Base-by-base conservation (phyloP, 2,888 invertebrate genomes). In the Eudemis profundana region DNA sequence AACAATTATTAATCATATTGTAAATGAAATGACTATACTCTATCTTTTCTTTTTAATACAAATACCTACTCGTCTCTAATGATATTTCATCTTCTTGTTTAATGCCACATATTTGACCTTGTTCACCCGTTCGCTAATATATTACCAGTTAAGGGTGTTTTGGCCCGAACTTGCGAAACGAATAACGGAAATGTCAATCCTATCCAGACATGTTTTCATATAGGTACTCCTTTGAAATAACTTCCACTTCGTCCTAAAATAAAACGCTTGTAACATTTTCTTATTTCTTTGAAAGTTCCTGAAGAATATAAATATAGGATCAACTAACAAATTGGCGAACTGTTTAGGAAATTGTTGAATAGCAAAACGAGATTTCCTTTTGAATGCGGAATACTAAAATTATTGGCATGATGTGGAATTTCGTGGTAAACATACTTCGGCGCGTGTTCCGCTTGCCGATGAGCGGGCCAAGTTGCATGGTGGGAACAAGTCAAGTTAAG, bases 401-500 rank as follows among this genome's bases (percentile, higher is more conserved):
- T 33, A 63, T 57, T 63, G 49, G 42, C 63, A 23, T 63, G 47
- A 50, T 50, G 56, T 42, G 40, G 33, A 44, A 51, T 61, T 56
- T 42, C 15, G 29, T 33, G 33, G 49, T 33, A 56, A 56, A 50
- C 49, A 57, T 50, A 36, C 42, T 50, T 33, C 14, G 54, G 33
- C 49, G 42, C 63, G 63, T 63, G 54, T 63, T 27, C 12, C 12
- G 40, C 42, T 19, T 38, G 10, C 14, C 38, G 49, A 15, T 49
- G 49, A 42, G 49, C 14, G 27, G 21, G 29, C 36, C 42, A 59
- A 64, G 51, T 59, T 51, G 57, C 62, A 14, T 50, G 50, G 47
- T 47, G 47, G 17, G 50, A 57, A 57, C 64, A 64, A 46, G 57
- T 44, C 42, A 64, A 57, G 64, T 64, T 64, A 64, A 64, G 64